Evolutionary conservation across 2,113 vertebrate species (phyloP).

Genomic region (Podocnemis expansa): DNA sequence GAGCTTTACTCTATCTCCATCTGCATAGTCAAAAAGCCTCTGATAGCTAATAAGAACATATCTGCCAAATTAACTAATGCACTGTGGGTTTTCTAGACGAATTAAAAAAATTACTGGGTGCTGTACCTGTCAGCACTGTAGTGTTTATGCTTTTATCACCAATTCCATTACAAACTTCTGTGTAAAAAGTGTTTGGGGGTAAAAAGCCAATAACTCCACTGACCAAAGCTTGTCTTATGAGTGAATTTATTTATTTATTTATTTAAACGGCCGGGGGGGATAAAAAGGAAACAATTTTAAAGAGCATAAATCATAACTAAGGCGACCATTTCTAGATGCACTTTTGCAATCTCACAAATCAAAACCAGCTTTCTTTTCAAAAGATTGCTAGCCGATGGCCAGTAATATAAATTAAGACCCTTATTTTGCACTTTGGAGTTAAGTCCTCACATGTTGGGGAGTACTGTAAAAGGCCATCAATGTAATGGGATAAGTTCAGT

Average conservation of each 20-base stretch:
- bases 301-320: slow-evolving; percentile 13
- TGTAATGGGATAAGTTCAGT: not conserved
- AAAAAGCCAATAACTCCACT: not conserved
- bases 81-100: not conserved
- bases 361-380: slow-evolving; percentile 17
- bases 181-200: not conserved
- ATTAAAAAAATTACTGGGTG: not conserved
- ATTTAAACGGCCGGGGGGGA: too few species aligned
- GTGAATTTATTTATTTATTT: not conserved
- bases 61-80: not conserved
- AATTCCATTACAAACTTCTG: not conserved
- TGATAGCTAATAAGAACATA: not conserved
- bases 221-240: not conserved
- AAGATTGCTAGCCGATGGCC: slow-evolving; percentile 10
- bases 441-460: too few species aligned
- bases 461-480: not conserved
- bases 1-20: not conserved
- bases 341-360: too few species aligned
- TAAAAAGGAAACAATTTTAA: not conserved
- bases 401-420: not conserved
- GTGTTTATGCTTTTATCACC: not conserved
- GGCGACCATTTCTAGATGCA: slow-evolving; percentile 37
- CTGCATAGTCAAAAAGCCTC: not conserved
- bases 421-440: not conserved
- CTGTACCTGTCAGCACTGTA: not conserved